phyloP scores from a whole-genome alignment of 2,113 vertebrate genomes.

The Bungarus multicinctus region DNA sequence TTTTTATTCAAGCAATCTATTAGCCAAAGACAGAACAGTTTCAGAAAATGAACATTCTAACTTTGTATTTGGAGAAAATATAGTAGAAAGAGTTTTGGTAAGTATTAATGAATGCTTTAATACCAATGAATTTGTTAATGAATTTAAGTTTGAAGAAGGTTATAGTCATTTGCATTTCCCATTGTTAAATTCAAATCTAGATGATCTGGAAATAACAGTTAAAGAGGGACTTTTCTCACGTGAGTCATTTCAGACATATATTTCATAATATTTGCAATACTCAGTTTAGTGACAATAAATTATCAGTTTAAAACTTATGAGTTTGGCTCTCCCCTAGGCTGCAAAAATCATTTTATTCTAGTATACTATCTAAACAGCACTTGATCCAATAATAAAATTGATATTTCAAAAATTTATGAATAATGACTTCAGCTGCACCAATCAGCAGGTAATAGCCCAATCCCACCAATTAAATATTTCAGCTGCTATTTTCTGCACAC shows the following conservation, averaged over 20 bases:
- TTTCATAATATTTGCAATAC: neutral
- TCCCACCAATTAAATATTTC: neutral
- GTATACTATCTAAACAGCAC: neutral
- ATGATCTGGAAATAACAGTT: neutral
- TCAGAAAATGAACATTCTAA: constrained; percentile 51
- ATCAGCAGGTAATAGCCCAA: neutral
- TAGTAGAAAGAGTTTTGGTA: constrained; percentile 83
- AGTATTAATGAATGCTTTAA: constrained; percentile 38
- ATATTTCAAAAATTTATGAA: neutral
- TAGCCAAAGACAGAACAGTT: constrained; percentile 44
- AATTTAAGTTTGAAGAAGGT: neutral
- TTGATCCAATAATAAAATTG: neutral
- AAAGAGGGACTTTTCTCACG: neutral
- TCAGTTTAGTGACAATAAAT: neutral
- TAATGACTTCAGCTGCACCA: neutral
- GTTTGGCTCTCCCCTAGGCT: neutral
- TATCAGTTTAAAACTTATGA: neutral
- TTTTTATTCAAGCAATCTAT: constrained; percentile 59
- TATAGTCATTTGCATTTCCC: neutral
- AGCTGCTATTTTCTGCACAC: neutral
- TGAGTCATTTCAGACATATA: neutral
- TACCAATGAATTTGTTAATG: neutral
- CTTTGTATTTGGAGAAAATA: constrained; percentile 86
- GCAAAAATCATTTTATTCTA: neutral
- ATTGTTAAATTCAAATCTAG: neutral